Evolutionary conservation across 2,888 invertebrate species (phyloP).

Genomic region (Lottia scabra): DNA sequence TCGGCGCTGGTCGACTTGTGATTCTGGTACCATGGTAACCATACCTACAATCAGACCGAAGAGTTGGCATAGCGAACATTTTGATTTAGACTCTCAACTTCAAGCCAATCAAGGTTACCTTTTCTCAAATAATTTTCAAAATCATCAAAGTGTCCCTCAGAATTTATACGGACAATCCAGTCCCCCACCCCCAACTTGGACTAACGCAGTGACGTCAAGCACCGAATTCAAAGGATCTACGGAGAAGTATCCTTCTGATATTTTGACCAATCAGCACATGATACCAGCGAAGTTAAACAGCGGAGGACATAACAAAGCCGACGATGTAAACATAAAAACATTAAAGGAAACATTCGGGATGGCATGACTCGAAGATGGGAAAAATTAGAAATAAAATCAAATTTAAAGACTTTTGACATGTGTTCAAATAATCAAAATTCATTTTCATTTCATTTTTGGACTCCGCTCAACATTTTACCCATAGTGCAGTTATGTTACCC

Average conservation of each 20-base stretch:
- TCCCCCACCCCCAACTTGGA: conserved; percentile 39
- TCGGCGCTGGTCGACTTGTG: conserved; percentile 54
- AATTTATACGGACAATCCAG: conserved; percentile 38
- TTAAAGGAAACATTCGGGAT: conserved; percentile 60
- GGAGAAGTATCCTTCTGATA: conserved; percentile 51
- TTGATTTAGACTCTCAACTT: conserved; percentile 57
- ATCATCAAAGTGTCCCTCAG: conserved; percentile 58
- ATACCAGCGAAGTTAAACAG: conserved; percentile 54
- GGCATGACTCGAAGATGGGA: conserved; percentile 36
- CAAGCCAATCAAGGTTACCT: conserved; percentile 15
- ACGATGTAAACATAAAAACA: conserved; percentile 52
- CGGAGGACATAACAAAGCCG: conserved; percentile 53
- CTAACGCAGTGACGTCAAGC: conserved; percentile 45
- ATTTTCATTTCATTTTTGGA: too few species aligned
- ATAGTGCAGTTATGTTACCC: too few species aligned
- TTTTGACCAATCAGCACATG: conserved; percentile 51
- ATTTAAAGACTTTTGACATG: too few species aligned
- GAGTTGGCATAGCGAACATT: conserved; percentile 65
- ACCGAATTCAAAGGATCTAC: conserved; percentile 31
- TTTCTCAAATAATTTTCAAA: conserved; percentile 30
- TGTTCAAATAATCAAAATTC: too few species aligned
- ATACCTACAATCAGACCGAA: conserved; percentile 50
- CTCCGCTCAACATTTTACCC: too few species aligned
- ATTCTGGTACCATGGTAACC: conserved; percentile 43
- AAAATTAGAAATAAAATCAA: too few species aligned